phyloP scores from a whole-genome alignment of 2,888 invertebrate species.

The Elegia similella region DNA sequence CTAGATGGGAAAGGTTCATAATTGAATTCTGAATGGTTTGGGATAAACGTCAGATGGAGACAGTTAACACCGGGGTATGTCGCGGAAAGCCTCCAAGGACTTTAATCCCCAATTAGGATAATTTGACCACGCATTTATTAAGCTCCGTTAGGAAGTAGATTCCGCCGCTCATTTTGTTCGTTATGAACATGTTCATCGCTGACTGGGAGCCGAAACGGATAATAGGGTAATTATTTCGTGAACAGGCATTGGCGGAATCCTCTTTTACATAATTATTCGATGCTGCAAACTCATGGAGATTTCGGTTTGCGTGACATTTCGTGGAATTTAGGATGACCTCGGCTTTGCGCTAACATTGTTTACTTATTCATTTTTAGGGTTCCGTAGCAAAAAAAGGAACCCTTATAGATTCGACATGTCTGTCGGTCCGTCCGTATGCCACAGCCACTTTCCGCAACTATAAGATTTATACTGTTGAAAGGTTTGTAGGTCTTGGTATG shows the following conservation, averaged over 20 bases:
- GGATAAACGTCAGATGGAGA: conserved; percentile 54
- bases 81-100: conserved; percentile 45
- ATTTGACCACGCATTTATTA: conserved; percentile 49
- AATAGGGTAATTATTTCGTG: conserved; percentile 11
- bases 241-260: neutral
- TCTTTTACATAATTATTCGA: neutral
- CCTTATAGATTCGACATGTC: too few relatives aligned
- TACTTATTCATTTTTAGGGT: too few relatives aligned
- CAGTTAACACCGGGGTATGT: conserved; percentile 50
- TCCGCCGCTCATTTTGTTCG: conserved; percentile 22
- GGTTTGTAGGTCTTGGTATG: too few relatives aligned
- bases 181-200: conserved; percentile 12
- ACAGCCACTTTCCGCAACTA: too few relatives aligned
- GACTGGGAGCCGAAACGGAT: conserved; percentile 4
- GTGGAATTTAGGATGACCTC: neutral
- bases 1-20: conserved; percentile 51
- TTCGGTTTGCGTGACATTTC: neutral
- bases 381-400: too few relatives aligned
- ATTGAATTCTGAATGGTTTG: conserved; percentile 61
- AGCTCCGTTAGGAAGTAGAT: conserved; percentile 33
- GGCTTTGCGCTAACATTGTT: neutral
- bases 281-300: neutral
- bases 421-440: too few relatives aligned
- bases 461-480: too few relatives aligned
- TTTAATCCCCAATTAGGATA: conserved; percentile 56